Conservation (phyloP, 2,113 vertebrate species). For the Bubo scandiacus region DNA sequence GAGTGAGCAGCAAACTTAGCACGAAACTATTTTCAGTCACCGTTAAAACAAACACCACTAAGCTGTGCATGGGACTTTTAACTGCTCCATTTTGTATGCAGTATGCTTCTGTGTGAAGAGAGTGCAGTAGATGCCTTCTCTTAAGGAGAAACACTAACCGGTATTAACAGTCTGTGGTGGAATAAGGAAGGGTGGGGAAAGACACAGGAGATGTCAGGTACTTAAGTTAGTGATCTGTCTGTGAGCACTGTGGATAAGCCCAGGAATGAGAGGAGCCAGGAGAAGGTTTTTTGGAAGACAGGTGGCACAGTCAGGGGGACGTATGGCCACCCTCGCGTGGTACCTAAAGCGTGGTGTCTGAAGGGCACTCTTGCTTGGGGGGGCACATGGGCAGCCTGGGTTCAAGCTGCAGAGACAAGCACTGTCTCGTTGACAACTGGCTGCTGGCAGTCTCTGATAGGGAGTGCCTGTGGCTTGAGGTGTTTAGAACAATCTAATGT, state of each 20-base stretch:
- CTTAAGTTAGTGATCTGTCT: background rate
- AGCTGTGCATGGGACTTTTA: background rate
- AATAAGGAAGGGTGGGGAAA: background rate
- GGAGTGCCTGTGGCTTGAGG: background rate
- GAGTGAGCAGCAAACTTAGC: background rate
- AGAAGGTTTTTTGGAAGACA: background rate
- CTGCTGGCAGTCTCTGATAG: background rate
- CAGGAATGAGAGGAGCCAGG: background rate
- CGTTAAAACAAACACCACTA: background rate
- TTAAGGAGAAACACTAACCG: background rate
- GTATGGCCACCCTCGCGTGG: background rate
- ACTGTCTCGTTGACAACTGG: background rate
- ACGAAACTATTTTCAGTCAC: background rate
- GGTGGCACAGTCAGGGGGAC: background rate
- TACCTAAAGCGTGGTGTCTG: background rate
- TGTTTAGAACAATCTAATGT: background rate
- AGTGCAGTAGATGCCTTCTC: background rate
- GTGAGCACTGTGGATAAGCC: background rate
- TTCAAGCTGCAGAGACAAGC: background rate
- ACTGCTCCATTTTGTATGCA: background rate
- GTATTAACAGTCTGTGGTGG: background rate
- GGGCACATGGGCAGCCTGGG: background rate
- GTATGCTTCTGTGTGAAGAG: background rate
- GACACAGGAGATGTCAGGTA: background rate
- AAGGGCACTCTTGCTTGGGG: fast-evolving